phyloP scores from a whole-genome alignment of 1,140 invertebrate genomes.

The Pissodes strobi region DNA sequence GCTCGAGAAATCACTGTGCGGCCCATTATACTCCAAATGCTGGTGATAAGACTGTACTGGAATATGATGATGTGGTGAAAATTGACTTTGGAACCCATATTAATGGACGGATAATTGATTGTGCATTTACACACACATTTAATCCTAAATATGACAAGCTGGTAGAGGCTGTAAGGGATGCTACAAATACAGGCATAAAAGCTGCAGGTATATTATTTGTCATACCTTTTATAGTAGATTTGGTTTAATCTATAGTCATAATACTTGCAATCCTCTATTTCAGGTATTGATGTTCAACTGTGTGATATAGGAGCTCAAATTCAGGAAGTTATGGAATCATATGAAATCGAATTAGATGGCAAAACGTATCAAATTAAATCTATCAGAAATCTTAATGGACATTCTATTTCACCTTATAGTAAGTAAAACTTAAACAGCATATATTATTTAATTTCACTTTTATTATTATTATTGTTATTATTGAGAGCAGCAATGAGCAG shows the following conservation, averaged over 20 bases:
- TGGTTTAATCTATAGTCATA: no score
- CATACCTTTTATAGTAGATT: no score
- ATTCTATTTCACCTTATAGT: constrained; percentile 95
- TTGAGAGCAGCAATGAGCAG: no score
- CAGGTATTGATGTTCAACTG: constrained; percentile 94
- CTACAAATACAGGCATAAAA: constrained; percentile 96
- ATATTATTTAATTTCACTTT: no score
- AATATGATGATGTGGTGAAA: constrained; percentile 98
- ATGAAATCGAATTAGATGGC: constrained; percentile 97
- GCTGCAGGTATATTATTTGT: constrained; percentile 59
- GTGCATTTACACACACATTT: constrained; percentile 96
- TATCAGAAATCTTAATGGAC: constrained; percentile 97
- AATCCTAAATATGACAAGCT: constrained; percentile 96
- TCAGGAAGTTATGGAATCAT: constrained; percentile 99
- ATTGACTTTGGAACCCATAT: constrained; percentile 99
- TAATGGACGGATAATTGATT: constrained; percentile 98
- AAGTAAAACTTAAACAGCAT: neutral
- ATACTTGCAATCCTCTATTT: neutral
- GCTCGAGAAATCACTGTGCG: constrained; percentile 97
- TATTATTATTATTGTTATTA: no score
- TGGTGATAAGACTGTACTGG: constrained; percentile 92
- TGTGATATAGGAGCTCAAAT: constrained; percentile 98
- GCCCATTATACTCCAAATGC: constrained; percentile 99
- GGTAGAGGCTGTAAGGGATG: constrained; percentile 94
- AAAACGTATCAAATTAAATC: constrained; percentile 97